Evolutionary conservation across 2,113 vertebrate genomes (phyloP), one percentile per base, ranked within the genome.

Genomic region (Ceuthmochares aereus): DNA sequence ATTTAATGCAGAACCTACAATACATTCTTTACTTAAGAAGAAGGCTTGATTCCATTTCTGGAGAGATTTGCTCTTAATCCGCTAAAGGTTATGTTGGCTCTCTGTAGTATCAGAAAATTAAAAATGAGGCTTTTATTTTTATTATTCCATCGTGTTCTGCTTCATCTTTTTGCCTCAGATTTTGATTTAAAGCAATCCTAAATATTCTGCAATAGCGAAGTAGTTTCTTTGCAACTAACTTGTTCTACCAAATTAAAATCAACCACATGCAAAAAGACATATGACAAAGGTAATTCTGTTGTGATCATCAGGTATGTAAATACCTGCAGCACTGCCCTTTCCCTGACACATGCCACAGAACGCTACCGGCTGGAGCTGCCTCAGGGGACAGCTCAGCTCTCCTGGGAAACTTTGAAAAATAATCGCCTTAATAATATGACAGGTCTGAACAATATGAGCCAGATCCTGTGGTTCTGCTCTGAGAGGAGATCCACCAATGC

Each of bases 21-120:
- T 64, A 81, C 54, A 52, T 70, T 88, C 93, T 96, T 93, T 93
- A 76, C 90, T 86, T 40, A 90, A 88, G 78, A 87, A 94, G 93
- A 29, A 60, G 64, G 79, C 72, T 94, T 92, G 88, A 90, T 97
- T 96, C 92, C 76, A 75, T 89, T 96, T 93, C 93, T 95, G 72
- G 88, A 92, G 92, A 96, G 96, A 96, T 97, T 97, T 96, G 63
- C 83, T 89, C 92, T 92, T 95, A 96, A 94, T 96, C 96, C 52
- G 49, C 85, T 92, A 90, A 96, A 97, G 83, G 92, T 96, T 97
- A 95, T 90, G 85, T 72, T 93, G 34, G 79, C 67, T 88, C 45
- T 96, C 81, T 82, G 85, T 79, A 68, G 75, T 76, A 93, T 43
- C 47, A 78, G 95, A 96, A 93, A 94, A 96, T 96, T 84, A 93